Percentiles rank a stretch among this genome's conserved stretches.
Conservation (phyloP, 2,113 vertebrate species). For the Rynchops niger region DNA sequence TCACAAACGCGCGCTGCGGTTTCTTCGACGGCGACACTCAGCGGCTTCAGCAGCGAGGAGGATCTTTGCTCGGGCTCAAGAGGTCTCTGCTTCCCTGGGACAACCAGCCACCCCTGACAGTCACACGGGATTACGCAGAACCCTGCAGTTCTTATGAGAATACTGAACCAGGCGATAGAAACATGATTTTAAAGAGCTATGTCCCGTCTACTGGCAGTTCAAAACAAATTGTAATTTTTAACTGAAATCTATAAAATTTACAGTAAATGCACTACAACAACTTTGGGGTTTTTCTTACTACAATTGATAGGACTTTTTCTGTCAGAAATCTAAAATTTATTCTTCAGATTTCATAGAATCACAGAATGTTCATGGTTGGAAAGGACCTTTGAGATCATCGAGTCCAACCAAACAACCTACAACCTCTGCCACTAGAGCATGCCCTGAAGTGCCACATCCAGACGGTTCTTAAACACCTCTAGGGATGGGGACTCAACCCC, state of each 20-base stretch:
- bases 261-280: not conserved
- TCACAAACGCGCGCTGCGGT: not conserved
- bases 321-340: not conserved
- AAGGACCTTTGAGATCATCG: too few species aligned
- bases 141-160: fast-evolving
- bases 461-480: too few species aligned
- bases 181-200: not conserved
- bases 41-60: not conserved
- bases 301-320: not conserved
- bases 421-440: too few species aligned
- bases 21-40: not conserved
- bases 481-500: too few species aligned
- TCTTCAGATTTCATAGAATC: too few species aligned
- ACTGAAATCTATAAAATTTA: not conserved
- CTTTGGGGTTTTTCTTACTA: not conserved
- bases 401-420: too few species aligned
- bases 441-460: too few species aligned
- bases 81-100: not conserved
- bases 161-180: not conserved
- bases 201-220: not conserved
- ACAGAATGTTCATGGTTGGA: too few species aligned
- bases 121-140: not conserved
- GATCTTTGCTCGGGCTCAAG: not conserved
- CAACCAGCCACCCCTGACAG: not conserved
- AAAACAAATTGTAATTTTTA: not conserved